A percentile compares a stretch with the other conserved stretches of the same genome.
Conservation (phyloP, 2,113 vertebrate genomes). For the Malurus alboscapulatus region DNA sequence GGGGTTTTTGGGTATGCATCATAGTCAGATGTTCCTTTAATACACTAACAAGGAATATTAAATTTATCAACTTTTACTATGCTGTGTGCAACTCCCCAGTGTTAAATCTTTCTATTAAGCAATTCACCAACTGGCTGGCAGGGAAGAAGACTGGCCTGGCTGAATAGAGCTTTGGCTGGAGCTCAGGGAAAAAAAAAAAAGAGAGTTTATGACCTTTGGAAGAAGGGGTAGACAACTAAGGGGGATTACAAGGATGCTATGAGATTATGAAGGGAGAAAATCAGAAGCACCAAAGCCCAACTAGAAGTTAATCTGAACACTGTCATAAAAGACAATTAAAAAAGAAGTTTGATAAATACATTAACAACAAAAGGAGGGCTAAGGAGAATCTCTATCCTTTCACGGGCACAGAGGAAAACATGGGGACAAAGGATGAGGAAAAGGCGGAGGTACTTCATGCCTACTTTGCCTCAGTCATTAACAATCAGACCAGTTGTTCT, state of each 20-base stretch:
- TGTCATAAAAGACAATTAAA: neutral
- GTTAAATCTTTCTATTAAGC: constrained; percentile 8
- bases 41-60: neutral
- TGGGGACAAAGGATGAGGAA: neutral
- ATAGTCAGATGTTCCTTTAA: neutral
- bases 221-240: neutral
- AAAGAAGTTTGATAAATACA: neutral
- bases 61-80: constrained; percentile 15
- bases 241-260: neutral
- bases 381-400: neutral
- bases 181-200: neutral
- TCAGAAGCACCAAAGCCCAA: neutral
- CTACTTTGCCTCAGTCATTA: neutral
- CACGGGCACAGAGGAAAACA: neutral
- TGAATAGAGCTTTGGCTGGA: neutral
- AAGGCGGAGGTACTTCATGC: neutral
- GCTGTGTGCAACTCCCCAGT: neutral
- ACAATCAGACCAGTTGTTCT: neutral
- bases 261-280: neutral
- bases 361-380: neutral
- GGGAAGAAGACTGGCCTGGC: neutral
- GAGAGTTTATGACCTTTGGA: neutral
- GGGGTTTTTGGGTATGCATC: neutral
- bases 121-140: neutral
- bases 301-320: neutral